Evolutionary conservation across 2,113 vertebrate genomes (phyloP).

Genomic region (Dasyornis broadbenti): DNA sequence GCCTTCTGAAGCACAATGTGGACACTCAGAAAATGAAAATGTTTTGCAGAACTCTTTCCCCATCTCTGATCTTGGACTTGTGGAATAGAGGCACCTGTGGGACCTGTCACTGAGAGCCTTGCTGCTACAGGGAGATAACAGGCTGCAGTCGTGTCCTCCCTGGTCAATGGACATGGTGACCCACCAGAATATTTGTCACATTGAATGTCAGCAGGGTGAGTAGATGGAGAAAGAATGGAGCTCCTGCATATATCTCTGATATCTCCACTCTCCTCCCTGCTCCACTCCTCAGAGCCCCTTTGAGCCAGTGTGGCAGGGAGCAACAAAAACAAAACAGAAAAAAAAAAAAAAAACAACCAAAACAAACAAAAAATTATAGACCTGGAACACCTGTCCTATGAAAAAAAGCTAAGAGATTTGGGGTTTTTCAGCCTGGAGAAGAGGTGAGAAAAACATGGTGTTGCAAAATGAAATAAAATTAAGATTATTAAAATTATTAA

Average conservation of each 20-base stretch:
- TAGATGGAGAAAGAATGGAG: neutral
- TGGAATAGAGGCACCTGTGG: neutral
- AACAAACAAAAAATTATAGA: neutral
- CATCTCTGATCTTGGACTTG: neutral
- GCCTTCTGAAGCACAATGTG: neutral
- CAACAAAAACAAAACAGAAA: neutral
- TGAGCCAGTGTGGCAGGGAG: neutral
- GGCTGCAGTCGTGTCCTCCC: too few species aligned
- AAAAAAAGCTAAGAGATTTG: neutral
- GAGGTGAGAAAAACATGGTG: neutral
- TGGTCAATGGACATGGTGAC: neutral
- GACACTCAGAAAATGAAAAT: neutral
- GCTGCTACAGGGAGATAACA: fast-evolving
- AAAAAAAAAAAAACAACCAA: too few species aligned
- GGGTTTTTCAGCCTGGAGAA: neutral
- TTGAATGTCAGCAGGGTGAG: neutral
- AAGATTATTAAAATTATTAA: neutral
- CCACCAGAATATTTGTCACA: neutral
- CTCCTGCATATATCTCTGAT: neutral
- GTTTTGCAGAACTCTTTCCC: neutral
- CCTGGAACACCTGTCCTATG: too few species aligned
- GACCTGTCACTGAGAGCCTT: neutral
- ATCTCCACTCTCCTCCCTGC: neutral
- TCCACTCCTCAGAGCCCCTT: neutral
- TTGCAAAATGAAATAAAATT: neutral